Evolutionary conservation across 2,888 invertebrate genomes (phyloP), one percentile per base, ranked within the genome.

Genomic region (Embidobia sp.): DNA sequence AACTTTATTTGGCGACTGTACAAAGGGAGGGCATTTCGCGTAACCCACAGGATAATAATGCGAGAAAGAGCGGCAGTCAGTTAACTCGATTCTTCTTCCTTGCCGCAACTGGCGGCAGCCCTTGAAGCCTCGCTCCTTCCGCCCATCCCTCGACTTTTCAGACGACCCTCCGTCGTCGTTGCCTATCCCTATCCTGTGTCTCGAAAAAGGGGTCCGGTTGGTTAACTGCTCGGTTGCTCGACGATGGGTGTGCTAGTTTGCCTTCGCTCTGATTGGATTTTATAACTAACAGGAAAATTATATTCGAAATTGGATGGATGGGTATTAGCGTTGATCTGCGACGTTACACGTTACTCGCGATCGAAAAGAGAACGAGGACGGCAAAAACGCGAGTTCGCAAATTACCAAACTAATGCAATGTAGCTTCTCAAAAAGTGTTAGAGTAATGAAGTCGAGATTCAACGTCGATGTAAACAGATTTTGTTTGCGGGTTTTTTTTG

Each of bases 211-310:
- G 74, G 66, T 67, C 75, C 72, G 77, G 73, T 78, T 79, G 75
- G 75, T 78, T 72, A 77, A 74, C 73, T 69, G 76, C 79, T 69
- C 70, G 79, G 73, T 73, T 61, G 77, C 61, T 51, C 74, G 70
- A 66, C 72, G 81, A 74, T 73, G 75, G 80, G 74, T 75, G 77
- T 72, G 78, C 72, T 77, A 66, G 79, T 75, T 74, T 78, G 64
- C 69, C 80, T 82, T 69, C 79, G 78, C 81, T 83, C 81, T 87
- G 87, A 88, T 89, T 87, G 84, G 84, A 87, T 88, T 89, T 87
- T 81, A 86, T 78, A 87, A 86, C 85, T 89, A 89, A 89, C 86
- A 87, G 85, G 87, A 86, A 88, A 89, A 88, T 88, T 88, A 88
- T 87, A 86, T 88, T 88, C 85, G 83, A 87, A 83, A 88, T 88